Evolutionary conservation across 1,140 invertebrate species (phyloP).

Genomic region (Mya arenaria): DNA sequence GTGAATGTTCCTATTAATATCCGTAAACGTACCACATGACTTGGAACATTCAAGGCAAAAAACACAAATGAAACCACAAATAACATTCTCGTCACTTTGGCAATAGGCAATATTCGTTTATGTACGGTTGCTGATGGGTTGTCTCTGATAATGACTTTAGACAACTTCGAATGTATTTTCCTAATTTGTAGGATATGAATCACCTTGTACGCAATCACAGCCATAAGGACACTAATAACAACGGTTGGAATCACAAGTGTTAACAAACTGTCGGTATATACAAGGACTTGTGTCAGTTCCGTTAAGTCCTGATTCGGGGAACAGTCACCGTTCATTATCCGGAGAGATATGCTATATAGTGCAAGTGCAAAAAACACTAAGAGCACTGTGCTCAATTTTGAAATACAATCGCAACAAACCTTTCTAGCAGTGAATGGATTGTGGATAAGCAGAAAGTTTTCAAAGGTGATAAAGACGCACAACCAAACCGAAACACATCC

Average conservation of each 20-base stretch:
- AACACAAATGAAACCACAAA: conserved; percentile 91
- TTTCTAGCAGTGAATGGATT: conserved; percentile 69
- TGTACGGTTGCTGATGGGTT: conserved; percentile 13
- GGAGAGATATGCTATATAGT: conserved; percentile 72
- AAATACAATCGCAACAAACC: conserved; percentile 69
- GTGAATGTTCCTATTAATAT: too few relatives aligned
- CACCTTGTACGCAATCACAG: conserved; percentile 26
- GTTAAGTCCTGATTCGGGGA: conserved; percentile 41
- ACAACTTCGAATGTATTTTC: conserved; percentile 40
- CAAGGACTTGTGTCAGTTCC: conserved; percentile 82
- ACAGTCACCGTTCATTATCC: conserved; percentile 57
- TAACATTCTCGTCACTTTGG: conserved; percentile 90
- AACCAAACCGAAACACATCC: conserved; percentile 79
- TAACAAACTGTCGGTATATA: conserved; percentile 83
- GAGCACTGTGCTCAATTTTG: conserved; percentile 61
- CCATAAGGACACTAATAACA: conserved; percentile 62
- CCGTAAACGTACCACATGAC: conserved; percentile 77
- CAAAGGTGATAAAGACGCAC: conserved; percentile 69
- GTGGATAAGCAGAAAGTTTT: conserved; percentile 74
- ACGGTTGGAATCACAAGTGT: conserved; percentile 84
- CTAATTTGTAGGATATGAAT: conserved; percentile 14
- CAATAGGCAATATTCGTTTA: conserved; percentile 81
- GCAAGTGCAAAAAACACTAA: too few relatives aligned
- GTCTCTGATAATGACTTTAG: too few relatives aligned
- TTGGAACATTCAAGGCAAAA: conserved; percentile 89